These are phyloP conservation scores for Drosophila melanica DNA, from an alignment of 1,140 invertebrate genomes.

Conservation along the genomic window DNA sequence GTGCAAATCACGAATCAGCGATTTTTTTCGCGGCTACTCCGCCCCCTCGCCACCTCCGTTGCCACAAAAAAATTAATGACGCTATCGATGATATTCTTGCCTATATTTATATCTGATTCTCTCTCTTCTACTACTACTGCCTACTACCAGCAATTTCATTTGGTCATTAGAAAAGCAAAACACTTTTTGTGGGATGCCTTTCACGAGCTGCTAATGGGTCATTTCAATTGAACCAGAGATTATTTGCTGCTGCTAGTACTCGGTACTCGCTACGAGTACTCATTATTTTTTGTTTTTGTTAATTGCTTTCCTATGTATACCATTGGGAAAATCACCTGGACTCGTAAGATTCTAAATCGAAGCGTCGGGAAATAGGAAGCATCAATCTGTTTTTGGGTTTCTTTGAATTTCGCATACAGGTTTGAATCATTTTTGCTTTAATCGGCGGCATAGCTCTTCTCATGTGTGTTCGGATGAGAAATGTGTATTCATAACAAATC, in stretches of 20 bases:
- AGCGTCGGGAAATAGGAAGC: slow-evolving; percentile 52
- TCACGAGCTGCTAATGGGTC: slow-evolving; percentile 81
- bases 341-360: slow-evolving; percentile 9
- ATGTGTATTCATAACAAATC: slow-evolving; percentile 40
- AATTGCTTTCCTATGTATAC: not conserved
- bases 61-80: slow-evolving; percentile 53
- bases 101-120: slow-evolving; percentile 9
- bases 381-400: slow-evolving; percentile 45
- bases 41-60: not conserved
- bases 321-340: slow-evolving; percentile 24
- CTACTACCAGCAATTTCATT: slow-evolving; percentile 47
- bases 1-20: slow-evolving; percentile 56
- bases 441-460: not conserved
- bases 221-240: slow-evolving; percentile 72
- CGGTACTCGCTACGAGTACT: not conserved
- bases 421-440: slow-evolving; percentile 31
- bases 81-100: slow-evolving; percentile 57
- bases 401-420: slow-evolving; percentile 18
- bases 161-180: slow-evolving; percentile 50
- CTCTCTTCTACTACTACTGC: not conserved
- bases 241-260: slow-evolving; percentile 45
- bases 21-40: slow-evolving; percentile 35
- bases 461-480: slow-evolving; percentile 17
- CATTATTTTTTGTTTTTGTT: slow-evolving; percentile 11
- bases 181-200: slow-evolving; percentile 62